Base-by-base conservation (phyloP, 2,888 invertebrate genomes). In the Lasioglossum lativentre region DNA sequence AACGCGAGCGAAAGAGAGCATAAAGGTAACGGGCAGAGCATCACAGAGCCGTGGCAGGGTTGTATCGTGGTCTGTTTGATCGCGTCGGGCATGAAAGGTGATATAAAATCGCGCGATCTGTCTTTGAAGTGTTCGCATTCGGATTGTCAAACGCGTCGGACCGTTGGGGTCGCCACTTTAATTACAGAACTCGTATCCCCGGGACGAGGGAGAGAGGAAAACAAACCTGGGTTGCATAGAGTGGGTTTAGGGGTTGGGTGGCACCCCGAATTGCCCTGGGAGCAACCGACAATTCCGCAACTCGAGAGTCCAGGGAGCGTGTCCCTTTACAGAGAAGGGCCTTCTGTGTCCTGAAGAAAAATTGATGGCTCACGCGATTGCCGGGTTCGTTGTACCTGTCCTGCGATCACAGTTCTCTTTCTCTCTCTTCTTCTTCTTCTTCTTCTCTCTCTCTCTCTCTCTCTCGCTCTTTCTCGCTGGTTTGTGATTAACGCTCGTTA, bases 131-230 rank as follows among this genome's bases (percentile, higher is more conserved):
- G 56, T 30, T 63, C 27, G 59, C 83, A 86, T 87, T 88, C 82
- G 86, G 90, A 90, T 88, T 80, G 88, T 83, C 86, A 70, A 88
- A 83, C 83, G 85, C 77, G 85, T 81, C 84, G 88, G n/a, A 52
- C 52, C 88, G 86, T 78, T 76, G 68, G 16, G 63, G 14, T 66
- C 30, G 76, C 82, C 75, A 87, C 83, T 88, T 87, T 87, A 90
- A 90, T 90, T 90, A 90, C 79, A 88, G 88, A 86, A 86, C 86
- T 86, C 78, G 30, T 19, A 75, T 34, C 52, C 27, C n/a, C 10
- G 6, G 30, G 30, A 30, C 66, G 56, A 56, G 75, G 34, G 59
- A 75, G 86, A 80, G 72, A 70, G 88, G 88, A 85, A 85, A 30
- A 88, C 90, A 89, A 89, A 89, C 90, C 85, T 1, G 59, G 38